A percentile compares a stretch with the other conserved stretches of the same genome.
phyloP scores from a whole-genome alignment of 2,113 vertebrate genomes.

The Eleginops maclovinus region DNA sequence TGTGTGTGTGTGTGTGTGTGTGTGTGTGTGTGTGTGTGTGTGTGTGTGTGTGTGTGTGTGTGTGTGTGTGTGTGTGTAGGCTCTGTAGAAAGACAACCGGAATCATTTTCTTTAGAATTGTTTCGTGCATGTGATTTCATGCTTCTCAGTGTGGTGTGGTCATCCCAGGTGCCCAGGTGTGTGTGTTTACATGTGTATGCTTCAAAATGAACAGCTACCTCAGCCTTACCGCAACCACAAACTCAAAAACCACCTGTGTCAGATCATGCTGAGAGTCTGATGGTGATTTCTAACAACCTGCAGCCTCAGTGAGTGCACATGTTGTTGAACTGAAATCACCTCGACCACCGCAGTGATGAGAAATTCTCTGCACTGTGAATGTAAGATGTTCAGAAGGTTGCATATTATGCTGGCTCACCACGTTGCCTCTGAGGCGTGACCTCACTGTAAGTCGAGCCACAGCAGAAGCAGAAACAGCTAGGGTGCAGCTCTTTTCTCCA shows the following conservation, averaged over 20 bases:
- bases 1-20: slow-evolving; percentile 10
- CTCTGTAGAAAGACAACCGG: slow-evolving; percentile 35
- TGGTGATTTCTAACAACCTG: slow-evolving; percentile 32
- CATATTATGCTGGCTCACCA: slow-evolving; percentile 60
- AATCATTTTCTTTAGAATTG: slow-evolving; percentile 45
- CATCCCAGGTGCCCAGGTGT: slow-evolving; percentile 59
- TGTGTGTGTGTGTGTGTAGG: slow-evolving; percentile 26
- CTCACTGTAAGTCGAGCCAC: slow-evolving; percentile 51
- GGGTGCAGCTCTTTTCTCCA: slow-evolving; percentile 61
- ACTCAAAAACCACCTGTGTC: slow-evolving; percentile 19
- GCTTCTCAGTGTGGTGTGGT: slow-evolving; percentile 29
- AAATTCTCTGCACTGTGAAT: slow-evolving; percentile 55
- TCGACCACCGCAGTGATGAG: slow-evolving; percentile 24
- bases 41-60: too few species aligned
- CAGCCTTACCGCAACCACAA: slow-evolving; percentile 47
- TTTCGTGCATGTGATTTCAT: slow-evolving; percentile 65
- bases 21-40: not conserved
- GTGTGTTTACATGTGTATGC: not conserved
- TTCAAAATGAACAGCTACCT: slow-evolving; percentile 33
- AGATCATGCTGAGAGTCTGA: slow-evolving; percentile 41
- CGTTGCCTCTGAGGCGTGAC: slow-evolving; percentile 46
- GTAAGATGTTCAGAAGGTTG: slow-evolving; percentile 49
- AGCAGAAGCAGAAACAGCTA: slow-evolving; percentile 41
- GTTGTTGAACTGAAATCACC: slow-evolving; percentile 50
- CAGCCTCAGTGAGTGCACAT: slow-evolving; percentile 12